These are phyloP conservation scores for Syngnathus floridae DNA, from an alignment of 2,113 vertebrate genomes.

Conservation along the genomic window DNA sequence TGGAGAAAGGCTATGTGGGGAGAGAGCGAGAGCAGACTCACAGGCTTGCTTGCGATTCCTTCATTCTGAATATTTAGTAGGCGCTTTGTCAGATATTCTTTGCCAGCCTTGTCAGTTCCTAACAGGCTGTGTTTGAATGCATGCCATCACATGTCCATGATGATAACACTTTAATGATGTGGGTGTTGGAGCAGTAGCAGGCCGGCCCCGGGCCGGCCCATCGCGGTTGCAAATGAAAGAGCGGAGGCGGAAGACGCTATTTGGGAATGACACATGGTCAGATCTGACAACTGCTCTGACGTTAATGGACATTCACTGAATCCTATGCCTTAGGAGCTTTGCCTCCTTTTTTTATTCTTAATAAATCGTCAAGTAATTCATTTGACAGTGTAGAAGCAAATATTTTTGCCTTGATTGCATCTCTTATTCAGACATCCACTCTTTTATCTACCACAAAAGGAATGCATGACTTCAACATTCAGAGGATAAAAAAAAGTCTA, in stretches of 20 bases:
- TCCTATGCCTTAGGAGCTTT: background rate
- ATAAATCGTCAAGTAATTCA: background rate
- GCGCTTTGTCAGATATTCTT: slow-evolving; percentile 7
- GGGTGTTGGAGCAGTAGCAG: slow-evolving; percentile 13
- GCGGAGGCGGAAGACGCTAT: slow-evolving; percentile 13
- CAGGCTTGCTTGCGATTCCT: slow-evolving; percentile 8
- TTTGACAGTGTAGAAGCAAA: background rate
- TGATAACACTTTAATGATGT: slow-evolving; percentile 36
- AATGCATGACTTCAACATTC: background rate
- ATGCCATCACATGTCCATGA: slow-evolving; percentile 3
- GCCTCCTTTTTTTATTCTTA: background rate
- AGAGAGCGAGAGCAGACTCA: slow-evolving; percentile 8
- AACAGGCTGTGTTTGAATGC: slow-evolving; percentile 5
- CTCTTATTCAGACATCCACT: background rate
- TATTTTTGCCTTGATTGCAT: background rate
- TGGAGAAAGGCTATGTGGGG: background rate
- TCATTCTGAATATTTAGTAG: slow-evolving; percentile 2
- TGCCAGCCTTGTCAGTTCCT: slow-evolving; percentile 18
- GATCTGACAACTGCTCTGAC: slow-evolving; percentile 23
- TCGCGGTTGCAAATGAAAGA: slow-evolving; percentile 14
- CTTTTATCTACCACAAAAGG: background rate
- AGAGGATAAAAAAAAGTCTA: background rate
- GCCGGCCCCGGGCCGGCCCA: slow-evolving; percentile 3
- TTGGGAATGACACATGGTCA: slow-evolving; percentile 19
- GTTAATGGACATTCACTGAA: slow-evolving; percentile 10